A percentile compares a stretch with the other conserved stretches of the same genome.
phyloP scores from a whole-genome alignment of 2,888 invertebrate species.

The Nomada hirtipes region DNA sequence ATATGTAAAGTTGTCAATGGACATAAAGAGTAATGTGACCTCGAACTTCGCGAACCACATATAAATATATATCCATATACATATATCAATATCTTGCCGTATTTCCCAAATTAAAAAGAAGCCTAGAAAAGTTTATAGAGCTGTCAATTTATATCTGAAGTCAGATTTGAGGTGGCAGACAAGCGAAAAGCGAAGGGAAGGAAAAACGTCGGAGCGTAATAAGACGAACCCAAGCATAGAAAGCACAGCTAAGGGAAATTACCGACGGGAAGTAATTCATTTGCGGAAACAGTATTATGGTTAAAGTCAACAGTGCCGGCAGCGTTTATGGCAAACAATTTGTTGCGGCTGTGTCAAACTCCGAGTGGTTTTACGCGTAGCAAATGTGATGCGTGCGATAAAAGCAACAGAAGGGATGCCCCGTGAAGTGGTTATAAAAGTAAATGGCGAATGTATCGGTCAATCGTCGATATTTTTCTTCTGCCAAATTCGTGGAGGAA shows the following conservation, averaged over 20 bases:
- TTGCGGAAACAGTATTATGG: slow-evolving; percentile 9
- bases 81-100: too few species aligned
- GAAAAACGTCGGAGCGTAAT: background rate
- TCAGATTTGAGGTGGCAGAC: background rate
- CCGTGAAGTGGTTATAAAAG: slow-evolving; percentile 37
- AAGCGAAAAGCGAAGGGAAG: background rate
- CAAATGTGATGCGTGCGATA: slow-evolving; percentile 21
- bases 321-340: slow-evolving; percentile 41
- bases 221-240: background rate
- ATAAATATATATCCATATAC: too few species aligned
- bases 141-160: too few species aligned
- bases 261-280: slow-evolving; percentile 25
- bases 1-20: too few species aligned
- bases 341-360: slow-evolving; percentile 6
- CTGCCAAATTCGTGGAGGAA: slow-evolving; percentile 1
- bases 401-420: slow-evolving; percentile 19
- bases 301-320: background rate
- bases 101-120: too few species aligned
- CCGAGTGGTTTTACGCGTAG: background rate
- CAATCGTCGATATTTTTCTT: slow-evolving; percentile 8
- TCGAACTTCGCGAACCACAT: too few species aligned
- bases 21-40: too few species aligned
- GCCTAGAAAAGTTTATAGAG: too few species aligned
- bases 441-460: slow-evolving; percentile 25
- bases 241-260: background rate